phyloP scores from a whole-genome alignment of 2,797 vertebrate genomes.

The Mormyrus proboscirostris region DNA sequence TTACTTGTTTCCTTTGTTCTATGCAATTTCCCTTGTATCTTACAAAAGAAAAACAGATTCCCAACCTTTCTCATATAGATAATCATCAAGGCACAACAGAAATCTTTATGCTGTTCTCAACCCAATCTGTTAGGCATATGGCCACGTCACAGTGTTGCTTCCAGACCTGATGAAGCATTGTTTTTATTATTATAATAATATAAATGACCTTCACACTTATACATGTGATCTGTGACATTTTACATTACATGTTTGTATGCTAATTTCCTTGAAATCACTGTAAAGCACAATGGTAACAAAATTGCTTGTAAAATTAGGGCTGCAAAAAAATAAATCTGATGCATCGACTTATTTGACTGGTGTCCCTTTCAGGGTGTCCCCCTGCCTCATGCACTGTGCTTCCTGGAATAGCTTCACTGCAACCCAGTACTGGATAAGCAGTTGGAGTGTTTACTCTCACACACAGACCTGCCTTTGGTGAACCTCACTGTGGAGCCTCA shows the following conservation, averaged over 20 bases:
- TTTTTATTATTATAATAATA: neutral
- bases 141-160: neutral
- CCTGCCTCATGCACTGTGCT: neutral
- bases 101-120: neutral
- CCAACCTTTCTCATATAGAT: neutral
- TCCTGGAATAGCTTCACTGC: neutral
- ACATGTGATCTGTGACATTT: neutral
- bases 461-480: slow-evolving; percentile 85
- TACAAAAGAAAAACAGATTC: neutral
- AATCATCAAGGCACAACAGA: neutral
- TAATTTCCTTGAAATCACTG: neutral
- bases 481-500: slow-evolving; percentile 94
- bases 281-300: neutral
- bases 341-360: neutral
- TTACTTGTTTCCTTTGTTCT: slow-evolving; percentile 45
- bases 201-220: neutral
- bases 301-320: neutral
- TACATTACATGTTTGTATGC: neutral
- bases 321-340: neutral
- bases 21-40: slow-evolving; percentile 24
- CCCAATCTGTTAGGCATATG: neutral
- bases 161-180: neutral
- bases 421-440: neutral
- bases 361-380: neutral
- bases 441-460: slow-evolving; percentile 17